Evolutionary conservation across 1,140 invertebrate genomes (phyloP).

Genomic region (Muscidifurax raptorellus): DNA sequence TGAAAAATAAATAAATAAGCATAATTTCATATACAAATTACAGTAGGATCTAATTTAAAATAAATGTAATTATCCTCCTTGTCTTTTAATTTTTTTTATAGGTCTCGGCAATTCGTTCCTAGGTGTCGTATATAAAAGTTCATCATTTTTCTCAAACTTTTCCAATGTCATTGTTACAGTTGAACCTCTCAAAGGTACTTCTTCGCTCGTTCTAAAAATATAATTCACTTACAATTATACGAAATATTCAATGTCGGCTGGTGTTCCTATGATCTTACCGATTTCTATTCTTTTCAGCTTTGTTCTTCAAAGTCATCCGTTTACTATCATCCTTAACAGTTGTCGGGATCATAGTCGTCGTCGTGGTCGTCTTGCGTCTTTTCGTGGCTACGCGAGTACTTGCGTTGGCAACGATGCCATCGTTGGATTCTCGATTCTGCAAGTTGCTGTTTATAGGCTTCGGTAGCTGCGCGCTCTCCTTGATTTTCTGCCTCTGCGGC

Average conservation of each 20-base stretch:
- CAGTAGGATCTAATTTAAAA: not conserved
- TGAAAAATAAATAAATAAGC: not conserved
- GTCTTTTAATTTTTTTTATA: not conserved
- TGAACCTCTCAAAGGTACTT: not conserved
- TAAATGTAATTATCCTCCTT: not conserved
- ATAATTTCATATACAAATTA: not conserved
- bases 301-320: not conserved
- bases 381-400: not conserved
- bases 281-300: not conserved
- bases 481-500: not conserved
- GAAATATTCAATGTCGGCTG: too few relatives aligned
- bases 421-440: slow-evolving; percentile 13
- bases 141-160: not conserved
- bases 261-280: not conserved
- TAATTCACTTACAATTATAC: too few relatives aligned
- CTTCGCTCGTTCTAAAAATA: not conserved
- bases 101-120: not conserved
- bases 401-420: not conserved
- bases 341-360: not conserved
- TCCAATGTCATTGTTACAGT: not conserved
- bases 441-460: not conserved
- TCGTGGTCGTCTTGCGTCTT: not conserved
- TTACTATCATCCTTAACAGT: not conserved
- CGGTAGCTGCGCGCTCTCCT: not conserved
- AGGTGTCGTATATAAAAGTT: not conserved